Evolutionary conservation across 92 coral and sea anemone genomes (phyloP).

Genomic region (Phenganax stokvisi): DNA sequence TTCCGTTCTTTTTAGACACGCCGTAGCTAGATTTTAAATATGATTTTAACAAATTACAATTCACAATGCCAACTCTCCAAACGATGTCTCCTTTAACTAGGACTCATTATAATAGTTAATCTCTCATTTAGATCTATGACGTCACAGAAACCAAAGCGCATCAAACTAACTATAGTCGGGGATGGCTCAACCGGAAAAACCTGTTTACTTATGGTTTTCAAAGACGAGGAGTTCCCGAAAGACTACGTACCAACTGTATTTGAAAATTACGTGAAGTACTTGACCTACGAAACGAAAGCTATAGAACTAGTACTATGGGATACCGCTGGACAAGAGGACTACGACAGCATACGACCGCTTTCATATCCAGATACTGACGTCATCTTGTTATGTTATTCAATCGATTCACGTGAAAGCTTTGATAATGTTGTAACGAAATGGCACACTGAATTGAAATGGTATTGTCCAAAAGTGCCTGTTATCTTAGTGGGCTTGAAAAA

Average conservation of each 20-base stretch:
- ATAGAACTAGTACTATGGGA: constrained; percentile 36
- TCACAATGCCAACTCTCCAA: too few relatives aligned
- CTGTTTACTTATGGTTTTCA: constrained; percentile 32
- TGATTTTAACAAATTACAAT: too few relatives aligned
- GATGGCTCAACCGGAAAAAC: constrained; percentile 33
- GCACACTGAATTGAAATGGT: constrained; percentile 33
- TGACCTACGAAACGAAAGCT: constrained; percentile 1
- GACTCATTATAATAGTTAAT: background rate
- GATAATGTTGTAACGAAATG: constrained; percentile 25
- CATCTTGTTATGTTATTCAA: constrained; percentile 27
- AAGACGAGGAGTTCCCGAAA: constrained; percentile 27
- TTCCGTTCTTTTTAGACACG: too few relatives aligned
- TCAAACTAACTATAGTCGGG: constrained; percentile 33
- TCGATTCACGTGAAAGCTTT: constrained; percentile 17
- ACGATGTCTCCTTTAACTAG: background rate
- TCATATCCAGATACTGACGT: constrained; percentile 35
- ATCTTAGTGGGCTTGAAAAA: constrained; percentile 26
- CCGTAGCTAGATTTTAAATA: too few relatives aligned
- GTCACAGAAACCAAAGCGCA: constrained; percentile 11
- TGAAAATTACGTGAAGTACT: constrained; percentile 24
- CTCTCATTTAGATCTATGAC: background rate
- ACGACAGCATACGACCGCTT: constrained; percentile 39
- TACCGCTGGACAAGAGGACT: constrained; percentile 43
- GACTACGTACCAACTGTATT: constrained; percentile 35
- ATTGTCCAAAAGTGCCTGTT: constrained; percentile 33